These are phyloP conservation scores for Lutjanus erythropterus DNA, from an alignment of 2,113 vertebrate species.

Conservation along the genomic window DNA sequence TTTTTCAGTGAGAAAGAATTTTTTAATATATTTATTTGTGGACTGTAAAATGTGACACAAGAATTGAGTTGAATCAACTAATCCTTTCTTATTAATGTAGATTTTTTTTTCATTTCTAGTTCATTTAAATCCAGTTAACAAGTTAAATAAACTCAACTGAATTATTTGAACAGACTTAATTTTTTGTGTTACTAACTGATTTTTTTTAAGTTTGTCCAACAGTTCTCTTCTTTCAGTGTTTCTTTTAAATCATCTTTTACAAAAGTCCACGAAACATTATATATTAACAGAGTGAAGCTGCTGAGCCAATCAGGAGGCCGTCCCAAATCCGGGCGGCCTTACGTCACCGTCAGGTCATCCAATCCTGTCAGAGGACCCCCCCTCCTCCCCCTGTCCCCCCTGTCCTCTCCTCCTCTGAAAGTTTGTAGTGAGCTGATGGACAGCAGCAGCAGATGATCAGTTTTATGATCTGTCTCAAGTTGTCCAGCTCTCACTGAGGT, in stretches of 20 bases:
- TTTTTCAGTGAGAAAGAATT: too few relatives aligned
- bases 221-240: too few relatives aligned
- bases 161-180: too few relatives aligned
- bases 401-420: constrained; percentile 76
- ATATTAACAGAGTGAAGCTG: constrained; percentile 20
- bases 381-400: constrained; percentile 54
- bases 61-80: too few relatives aligned
- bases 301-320: constrained; percentile 76
- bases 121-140: too few relatives aligned
- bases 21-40: too few relatives aligned
- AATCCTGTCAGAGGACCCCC: constrained; percentile 72
- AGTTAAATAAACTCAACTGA: too few relatives aligned
- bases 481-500: constrained; percentile 76
- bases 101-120: too few relatives aligned
- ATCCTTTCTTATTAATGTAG: too few relatives aligned
- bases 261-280: not conserved
- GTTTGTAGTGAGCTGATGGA: constrained; percentile 84
- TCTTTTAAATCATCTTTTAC: not conserved
- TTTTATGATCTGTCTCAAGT: constrained; percentile 87
- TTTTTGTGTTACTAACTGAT: too few relatives aligned
- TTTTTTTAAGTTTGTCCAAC: too few relatives aligned
- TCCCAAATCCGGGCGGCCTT: constrained; percentile 33
- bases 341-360: constrained; percentile 71
- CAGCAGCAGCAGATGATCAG: constrained; percentile 81
- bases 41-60: too few relatives aligned